Evolutionary conservation across 2,888 invertebrate species (phyloP).

Genomic region (Drosophila antonietae): DNA sequence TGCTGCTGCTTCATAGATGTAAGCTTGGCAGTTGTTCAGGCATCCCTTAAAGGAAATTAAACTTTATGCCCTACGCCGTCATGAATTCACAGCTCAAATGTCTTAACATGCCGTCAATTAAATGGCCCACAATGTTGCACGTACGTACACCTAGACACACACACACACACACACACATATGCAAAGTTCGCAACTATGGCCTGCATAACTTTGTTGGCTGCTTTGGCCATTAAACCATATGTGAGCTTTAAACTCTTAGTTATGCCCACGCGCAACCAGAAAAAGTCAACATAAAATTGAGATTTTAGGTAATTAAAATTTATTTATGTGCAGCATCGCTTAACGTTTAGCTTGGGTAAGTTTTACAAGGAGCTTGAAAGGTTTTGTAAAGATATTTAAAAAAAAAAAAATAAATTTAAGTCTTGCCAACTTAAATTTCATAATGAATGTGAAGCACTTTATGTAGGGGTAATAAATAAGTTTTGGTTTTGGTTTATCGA

Average conservation of each 20-base stretch:
- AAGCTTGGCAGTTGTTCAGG: slow-evolving; percentile 19
- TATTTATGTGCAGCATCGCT: neutral
- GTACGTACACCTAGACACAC: neutral
- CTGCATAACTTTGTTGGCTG: slow-evolving; percentile 33
- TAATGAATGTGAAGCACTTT: too few relatives aligned
- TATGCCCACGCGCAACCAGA: neutral
- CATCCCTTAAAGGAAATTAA: slow-evolving; percentile 31
- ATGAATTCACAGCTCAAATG: slow-evolving; percentile 29
- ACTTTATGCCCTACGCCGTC: slow-evolving; percentile 33
- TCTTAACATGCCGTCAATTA: slow-evolving; percentile 17
- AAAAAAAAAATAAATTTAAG: neutral
- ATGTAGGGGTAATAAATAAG: too few relatives aligned
- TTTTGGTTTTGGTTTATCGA: too few relatives aligned
- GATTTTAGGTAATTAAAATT: neutral
- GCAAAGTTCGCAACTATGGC: slow-evolving; percentile 7
- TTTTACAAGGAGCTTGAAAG: neutral
- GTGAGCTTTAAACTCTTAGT: slow-evolving; percentile 1
- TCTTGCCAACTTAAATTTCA: too few relatives aligned
- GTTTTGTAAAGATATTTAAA: neutral
- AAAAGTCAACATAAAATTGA: neutral
- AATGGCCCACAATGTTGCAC: slow-evolving; percentile 28
- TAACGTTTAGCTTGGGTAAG: neutral
- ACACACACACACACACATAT: neutral
- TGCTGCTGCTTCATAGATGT: slow-evolving; percentile 28
- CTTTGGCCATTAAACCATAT: slow-evolving; percentile 19